phyloP scores from a whole-genome alignment of 2,888 invertebrate genomes.

The Euclidia mi region DNA sequence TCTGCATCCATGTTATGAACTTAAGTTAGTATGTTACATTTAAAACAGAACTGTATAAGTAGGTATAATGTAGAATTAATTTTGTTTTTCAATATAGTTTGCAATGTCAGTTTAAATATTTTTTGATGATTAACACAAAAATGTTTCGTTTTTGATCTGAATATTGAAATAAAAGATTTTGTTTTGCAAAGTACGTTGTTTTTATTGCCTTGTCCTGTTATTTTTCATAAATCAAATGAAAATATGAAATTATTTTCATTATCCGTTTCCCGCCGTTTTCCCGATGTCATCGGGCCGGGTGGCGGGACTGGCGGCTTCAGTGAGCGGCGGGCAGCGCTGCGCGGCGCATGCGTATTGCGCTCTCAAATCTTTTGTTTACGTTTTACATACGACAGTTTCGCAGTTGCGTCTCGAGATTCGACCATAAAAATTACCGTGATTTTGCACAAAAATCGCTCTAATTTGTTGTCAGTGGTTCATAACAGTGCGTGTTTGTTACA shows the following conservation, averaged over 20 bases:
- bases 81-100: no score
- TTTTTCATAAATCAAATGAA: no score
- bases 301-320: constrained; percentile 26
- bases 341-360: constrained; percentile 64
- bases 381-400: constrained; percentile 29
- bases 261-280: constrained; percentile 18
- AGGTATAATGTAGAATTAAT: no score
- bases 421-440: constrained; percentile 24
- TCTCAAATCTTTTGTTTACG: constrained; percentile 53
- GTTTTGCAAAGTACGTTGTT: no score
- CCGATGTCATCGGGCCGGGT: constrained; percentile 4
- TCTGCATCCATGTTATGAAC: no score
- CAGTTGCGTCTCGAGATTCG: constrained; percentile 24
- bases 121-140: no score
- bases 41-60: no score
- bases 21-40: no score
- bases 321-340: constrained; percentile 46
- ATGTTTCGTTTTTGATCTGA: no score
- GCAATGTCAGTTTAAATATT: no score
- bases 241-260: background rate
- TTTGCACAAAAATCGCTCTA: constrained; percentile 21
- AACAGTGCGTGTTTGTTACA: constrained; percentile 14
- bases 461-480: constrained; percentile 12
- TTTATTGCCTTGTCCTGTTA: no score
- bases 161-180: no score